Evolutionary conservation across 2,888 invertebrate species (phyloP).

Genomic region (Oasisia sp.): DNA sequence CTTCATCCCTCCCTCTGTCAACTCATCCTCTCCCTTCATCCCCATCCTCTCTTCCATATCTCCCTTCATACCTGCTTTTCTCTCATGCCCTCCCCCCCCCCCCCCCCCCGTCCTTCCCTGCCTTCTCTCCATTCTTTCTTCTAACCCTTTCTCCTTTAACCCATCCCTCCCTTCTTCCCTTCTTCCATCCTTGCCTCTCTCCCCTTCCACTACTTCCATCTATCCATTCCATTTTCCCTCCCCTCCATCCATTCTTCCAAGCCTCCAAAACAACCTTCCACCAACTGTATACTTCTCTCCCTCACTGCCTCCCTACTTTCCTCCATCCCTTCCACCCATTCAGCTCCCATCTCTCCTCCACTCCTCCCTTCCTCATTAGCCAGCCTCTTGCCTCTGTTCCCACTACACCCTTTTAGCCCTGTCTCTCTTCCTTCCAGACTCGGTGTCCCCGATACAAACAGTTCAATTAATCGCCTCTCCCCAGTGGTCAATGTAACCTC

Average conservation of each 20-base stretch:
- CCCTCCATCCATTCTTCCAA: background rate
- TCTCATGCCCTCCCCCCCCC: too few relatives aligned
- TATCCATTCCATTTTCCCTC: background rate
- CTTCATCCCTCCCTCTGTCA: too few relatives aligned
- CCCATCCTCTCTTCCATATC: too few relatives aligned
- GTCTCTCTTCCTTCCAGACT: background rate
- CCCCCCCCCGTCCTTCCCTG: background rate
- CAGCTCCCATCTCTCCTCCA: too few relatives aligned
- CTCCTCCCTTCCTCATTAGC: too few relatives aligned
- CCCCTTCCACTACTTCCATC: background rate
- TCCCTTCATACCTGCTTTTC: too few relatives aligned
- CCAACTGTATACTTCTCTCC: too few relatives aligned
- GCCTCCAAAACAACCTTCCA: background rate
- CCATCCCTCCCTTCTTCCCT: background rate
- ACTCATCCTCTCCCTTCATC: too few relatives aligned
- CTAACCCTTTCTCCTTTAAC: background rate
- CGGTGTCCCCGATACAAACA: background rate
- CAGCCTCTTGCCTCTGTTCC: background rate
- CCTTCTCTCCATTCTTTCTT: background rate
- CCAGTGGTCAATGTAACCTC: too few relatives aligned
- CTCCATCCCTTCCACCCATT: too few relatives aligned
- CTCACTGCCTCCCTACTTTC: too few relatives aligned
- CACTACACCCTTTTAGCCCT: background rate
- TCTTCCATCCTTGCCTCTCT: background rate
- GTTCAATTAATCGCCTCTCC: too few relatives aligned